phyloP scores from a whole-genome alignment of 2,113 vertebrate species.

The Tichodroma muraria region DNA sequence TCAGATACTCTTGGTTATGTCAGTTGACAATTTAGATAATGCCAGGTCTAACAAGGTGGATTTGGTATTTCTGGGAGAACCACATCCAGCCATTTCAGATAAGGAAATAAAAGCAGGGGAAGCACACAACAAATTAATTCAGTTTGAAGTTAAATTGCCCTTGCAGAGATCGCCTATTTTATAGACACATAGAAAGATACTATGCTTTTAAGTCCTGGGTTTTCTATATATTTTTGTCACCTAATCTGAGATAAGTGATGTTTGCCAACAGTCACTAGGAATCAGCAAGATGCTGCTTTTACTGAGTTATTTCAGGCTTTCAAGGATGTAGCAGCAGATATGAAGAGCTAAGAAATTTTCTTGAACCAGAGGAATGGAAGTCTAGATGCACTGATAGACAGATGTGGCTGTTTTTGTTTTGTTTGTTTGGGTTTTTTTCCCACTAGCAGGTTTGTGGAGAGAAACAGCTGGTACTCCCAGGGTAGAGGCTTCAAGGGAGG shows the following conservation, averaged over 20 bases:
- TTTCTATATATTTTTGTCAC: background rate
- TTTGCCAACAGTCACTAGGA: background rate
- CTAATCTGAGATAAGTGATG: background rate
- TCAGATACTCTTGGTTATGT: background rate
- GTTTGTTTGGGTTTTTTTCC: background rate
- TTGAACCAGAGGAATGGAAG: background rate
- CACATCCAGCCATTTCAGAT: background rate
- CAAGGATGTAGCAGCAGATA: background rate
- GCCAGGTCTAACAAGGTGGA: background rate
- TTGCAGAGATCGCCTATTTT: background rate
- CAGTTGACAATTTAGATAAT: background rate
- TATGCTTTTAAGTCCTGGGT: background rate
- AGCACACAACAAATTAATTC: background rate
- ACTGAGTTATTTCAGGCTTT: background rate
- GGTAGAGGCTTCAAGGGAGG: background rate
- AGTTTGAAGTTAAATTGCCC: background rate
- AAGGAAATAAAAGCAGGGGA: background rate
- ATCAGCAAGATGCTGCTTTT: background rate
- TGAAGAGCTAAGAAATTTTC: background rate
- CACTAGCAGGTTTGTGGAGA: background rate
- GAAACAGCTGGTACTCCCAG: background rate
- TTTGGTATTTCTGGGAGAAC: background rate
- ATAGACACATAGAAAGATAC: background rate
- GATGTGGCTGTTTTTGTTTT: background rate
- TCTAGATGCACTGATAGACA: background rate